Percentiles rank a stretch among this genome's conserved stretches.
Evolutionary conservation across 2,113 vertebrate species (phyloP).

Genomic region (Formicarius rufipectus): DNA sequence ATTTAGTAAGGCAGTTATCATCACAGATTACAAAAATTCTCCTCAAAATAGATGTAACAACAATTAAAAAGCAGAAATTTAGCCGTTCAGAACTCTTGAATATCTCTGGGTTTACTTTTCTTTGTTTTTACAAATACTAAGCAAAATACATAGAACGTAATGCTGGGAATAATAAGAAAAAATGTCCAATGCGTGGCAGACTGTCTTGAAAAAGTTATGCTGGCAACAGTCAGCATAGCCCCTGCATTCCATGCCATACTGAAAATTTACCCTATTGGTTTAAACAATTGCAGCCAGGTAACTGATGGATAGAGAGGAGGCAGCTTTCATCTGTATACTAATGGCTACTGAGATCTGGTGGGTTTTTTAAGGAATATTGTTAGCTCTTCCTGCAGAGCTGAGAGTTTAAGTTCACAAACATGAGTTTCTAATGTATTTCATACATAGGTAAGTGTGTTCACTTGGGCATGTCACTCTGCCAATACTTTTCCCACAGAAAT

Average conservation of each 20-base stretch:
- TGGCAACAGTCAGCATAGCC: background rate
- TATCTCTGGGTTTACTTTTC: background rate
- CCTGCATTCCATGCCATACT: background rate
- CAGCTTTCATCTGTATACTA: slow-evolving; percentile 29
- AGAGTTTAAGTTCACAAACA: slow-evolving; percentile 39
- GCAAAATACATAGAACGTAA: background rate
- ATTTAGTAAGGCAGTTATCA: background rate
- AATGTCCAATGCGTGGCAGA: background rate
- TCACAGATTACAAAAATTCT: background rate
- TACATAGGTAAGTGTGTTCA: slow-evolving; percentile 49
- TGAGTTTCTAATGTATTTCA: slow-evolving; percentile 33
- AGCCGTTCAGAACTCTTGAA: background rate
- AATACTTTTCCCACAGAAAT: slow-evolving; percentile 62
- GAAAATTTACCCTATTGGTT: background rate
- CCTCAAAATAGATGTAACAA: background rate
- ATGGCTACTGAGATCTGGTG: slow-evolving; percentile 8
- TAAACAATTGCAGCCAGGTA: slow-evolving; percentile 13
- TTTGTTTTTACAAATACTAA: background rate
- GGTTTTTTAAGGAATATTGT: slow-evolving; percentile 17
- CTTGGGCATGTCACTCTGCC: slow-evolving; percentile 51
- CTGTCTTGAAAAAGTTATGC: background rate
- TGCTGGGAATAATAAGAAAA: background rate
- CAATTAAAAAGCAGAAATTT: background rate
- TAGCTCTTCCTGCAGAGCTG: slow-evolving; percentile 32
- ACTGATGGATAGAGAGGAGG: background rate